These are phyloP conservation scores for Paracanthobrama guichenoti DNA, from an alignment of 2,113 vertebrate species.

Conservation along the genomic window DNA sequence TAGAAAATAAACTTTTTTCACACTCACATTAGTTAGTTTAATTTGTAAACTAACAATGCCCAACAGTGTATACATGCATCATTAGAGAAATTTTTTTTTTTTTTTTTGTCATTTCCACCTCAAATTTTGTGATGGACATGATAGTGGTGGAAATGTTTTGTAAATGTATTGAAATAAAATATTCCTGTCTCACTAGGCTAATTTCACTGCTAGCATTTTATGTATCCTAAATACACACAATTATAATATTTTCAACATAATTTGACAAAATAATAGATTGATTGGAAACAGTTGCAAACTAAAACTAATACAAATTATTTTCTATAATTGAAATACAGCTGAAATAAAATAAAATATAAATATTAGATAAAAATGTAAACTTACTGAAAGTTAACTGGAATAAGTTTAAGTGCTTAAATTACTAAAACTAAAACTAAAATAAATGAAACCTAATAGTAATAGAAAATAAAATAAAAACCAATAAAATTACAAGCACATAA, in stretches of 20 bases:
- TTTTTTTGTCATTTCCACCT: too few species aligned
- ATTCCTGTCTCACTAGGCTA: background rate
- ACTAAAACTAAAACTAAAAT: too few species aligned
- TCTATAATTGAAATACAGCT: background rate
- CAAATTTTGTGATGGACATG: background rate
- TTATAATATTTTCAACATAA: background rate
- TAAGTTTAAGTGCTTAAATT: too few species aligned
- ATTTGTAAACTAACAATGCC: background rate
- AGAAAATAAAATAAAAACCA: too few species aligned
- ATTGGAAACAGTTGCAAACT: background rate
- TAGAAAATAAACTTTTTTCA: background rate
- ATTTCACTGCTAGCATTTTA: background rate
- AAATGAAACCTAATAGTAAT: too few species aligned
- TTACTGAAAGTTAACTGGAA: too few species aligned
- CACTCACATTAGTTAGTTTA: background rate
- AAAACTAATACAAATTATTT: background rate
- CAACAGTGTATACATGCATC: background rate
- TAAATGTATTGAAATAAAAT: background rate
- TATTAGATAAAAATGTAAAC: too few species aligned
- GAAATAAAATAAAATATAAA: too few species aligned
- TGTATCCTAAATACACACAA: background rate
- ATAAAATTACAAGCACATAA: too few species aligned
- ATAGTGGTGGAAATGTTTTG: background rate
- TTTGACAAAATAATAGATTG: background rate
- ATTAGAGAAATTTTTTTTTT: too few species aligned